Conservation (phyloP, 2,113 vertebrate genomes). For the Neotoma lepida region DNA sequence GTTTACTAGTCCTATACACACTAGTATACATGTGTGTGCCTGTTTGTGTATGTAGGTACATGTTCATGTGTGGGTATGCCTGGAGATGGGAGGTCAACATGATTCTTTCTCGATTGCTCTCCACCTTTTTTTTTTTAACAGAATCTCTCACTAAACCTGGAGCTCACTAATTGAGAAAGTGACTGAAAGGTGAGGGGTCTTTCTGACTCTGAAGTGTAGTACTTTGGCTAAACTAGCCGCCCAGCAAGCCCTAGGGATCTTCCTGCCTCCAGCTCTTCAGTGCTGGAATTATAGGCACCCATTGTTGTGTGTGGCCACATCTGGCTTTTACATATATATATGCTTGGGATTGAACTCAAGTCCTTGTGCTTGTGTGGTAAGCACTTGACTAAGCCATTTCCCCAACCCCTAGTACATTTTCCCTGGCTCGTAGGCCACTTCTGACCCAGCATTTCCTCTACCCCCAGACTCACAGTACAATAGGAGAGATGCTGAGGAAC, state of each 20-base stretch:
- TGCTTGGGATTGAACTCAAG: neutral
- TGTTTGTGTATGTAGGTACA: neutral
- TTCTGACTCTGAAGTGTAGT: neutral
- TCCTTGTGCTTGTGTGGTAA: neutral
- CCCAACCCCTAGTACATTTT: neutral
- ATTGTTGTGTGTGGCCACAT: neutral
- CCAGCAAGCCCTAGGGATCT: neutral
- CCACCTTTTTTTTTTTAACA: neutral
- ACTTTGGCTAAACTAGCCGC: neutral
- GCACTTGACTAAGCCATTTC: neutral
- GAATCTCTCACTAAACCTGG: too few relatives aligned
- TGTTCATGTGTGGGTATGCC: neutral
- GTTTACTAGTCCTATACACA: neutral
- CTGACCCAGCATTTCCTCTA: neutral
- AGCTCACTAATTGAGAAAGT: too few relatives aligned
- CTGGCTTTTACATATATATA: neutral
- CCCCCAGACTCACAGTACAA: conserved; percentile 90
- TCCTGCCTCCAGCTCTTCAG: neutral
- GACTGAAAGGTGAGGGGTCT: too few relatives aligned
- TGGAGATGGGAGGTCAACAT: neutral
- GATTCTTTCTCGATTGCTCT: neutral
- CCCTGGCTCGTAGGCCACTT: neutral
- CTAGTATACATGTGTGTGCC: neutral
- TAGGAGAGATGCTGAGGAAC: conserved; percentile 95
- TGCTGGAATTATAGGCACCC: neutral